Base-by-base conservation (phyloP, 2,888 invertebrate species). In the Rhogogaster chlorosoma region DNA sequence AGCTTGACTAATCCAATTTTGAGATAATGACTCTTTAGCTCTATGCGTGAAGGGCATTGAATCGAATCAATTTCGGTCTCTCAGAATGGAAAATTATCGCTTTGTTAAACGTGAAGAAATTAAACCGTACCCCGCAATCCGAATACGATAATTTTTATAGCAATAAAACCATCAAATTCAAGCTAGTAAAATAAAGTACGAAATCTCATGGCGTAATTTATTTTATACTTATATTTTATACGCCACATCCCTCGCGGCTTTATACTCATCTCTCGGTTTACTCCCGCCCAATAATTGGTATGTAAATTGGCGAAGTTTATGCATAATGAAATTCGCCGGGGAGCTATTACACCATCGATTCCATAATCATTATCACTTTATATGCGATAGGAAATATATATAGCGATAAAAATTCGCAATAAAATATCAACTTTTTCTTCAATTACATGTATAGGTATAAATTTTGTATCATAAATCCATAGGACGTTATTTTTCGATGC, bases 1-100 rank as follows among this genome's bases (percentile, higher is more conserved):
- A 53, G 77, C 77, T 53, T 77, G 49, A 77, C 77, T 53, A 77
- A 77, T 77, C n/a, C n/a, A 53, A 77, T 77, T 77, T 32, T 22
- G 0, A 53, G 77, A 49, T 77, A 77, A 77, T 77, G 32, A 77
- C 77, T 77, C 6, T 53, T 49, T 32, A 32, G 18, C 32, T 77
- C 53, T 29, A 32, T 29, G 49, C 53, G 49, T 32, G 77, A 9
- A 77, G 53, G 15, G 77, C 26, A 32, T 77, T 42, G 73, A 42
- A 73, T 73, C 42, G 73, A 73, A 53, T 77, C 77, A 53, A 77
- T 77, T 77, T 77, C 7, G 9, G 29, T 9, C 53, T 77, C 18
- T 49, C n/a, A n/a, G 77, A 77, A 77, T 77, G 49, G 7, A 38
- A 77, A 53, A 77, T 77, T n/a, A 77, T 53, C 53, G 77, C 29